Base-by-base conservation (phyloP, 2,113 vertebrate species). In the Eurypyga helias region DNA sequence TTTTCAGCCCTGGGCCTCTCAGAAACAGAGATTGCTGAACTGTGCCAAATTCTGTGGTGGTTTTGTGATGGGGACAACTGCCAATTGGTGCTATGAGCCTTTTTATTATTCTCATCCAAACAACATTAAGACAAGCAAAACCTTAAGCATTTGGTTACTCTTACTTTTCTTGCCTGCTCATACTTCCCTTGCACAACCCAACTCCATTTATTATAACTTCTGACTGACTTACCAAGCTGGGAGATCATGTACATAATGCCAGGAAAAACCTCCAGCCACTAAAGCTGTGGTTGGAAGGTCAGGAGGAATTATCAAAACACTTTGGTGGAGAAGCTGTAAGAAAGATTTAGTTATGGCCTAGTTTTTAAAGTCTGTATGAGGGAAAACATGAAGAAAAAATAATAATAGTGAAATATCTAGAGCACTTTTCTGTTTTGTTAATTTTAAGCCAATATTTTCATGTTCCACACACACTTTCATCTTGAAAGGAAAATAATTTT, bases 61-160 rank as follows among this genome's bases (percentile, higher is more conserved):
- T 72, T 96, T 88, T 80, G 31, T 71, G 65, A 93, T 60, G 23
- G 75, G 88, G 82, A 95, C 46, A 76, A 31, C 34, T 6, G 78
- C 61, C 75, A 90, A 1, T 45, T 87, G 41, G 49, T 86, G 31
- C 17, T 51, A 41, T 51, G 26, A 21, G 11, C 6, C 16, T 86
- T 95, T 70, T 58, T 89, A 72, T 95, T 95, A 86, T 83, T 96
- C 41, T 72, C 41, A 95, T 94, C 73, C 92, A 95, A 95, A 90
- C 49, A 85, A 26, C 69, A 70, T 25, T 49, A 89, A 95, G 71
- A 52, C 31, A 96, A 87, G 60, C 18, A 94, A 89, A 96, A 92
- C 46, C 12, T 25, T 66, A 94, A 92, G 51, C 85, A 80, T 94
- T 92, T 91, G 38, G 73, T 79, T 97, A 67, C 38, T 24, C 25